Base-by-base conservation (phyloP, 2,888 invertebrate species). In the Dicyrtoma fusca region DNA sequence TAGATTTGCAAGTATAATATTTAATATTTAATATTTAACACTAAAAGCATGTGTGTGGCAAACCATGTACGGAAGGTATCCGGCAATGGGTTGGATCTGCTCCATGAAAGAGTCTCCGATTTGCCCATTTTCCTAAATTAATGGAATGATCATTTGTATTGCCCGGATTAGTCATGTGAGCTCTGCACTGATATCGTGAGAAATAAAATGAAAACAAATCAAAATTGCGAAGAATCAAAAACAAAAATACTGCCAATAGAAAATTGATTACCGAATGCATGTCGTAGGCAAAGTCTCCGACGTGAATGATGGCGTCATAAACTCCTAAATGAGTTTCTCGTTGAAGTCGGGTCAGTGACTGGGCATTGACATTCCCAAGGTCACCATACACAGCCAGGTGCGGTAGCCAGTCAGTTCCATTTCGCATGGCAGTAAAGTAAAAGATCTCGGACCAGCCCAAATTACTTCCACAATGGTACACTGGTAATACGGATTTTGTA, bases 211-310 rank as follows among this genome's bases (percentile, higher is more conserved):
- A 11, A 55, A 5, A 57, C 14, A 17, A 25, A 47, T 17, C 13
- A 3, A 45, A 47, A 21, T 47, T 25, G 2, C 2, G n/a, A n/a
- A 47, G 26, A 21, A 42, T 19, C 42, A 19, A 6, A 42, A 44
- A 17, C n/a, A n/a, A n/a, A n/a, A n/a, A n/a, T n/a, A n/a, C n/a
- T n/a, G n/a, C n/a, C n/a, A n/a, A n/a, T n/a, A n/a, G n/a, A 34
- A 34, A 34, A 5, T 3, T 34, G 3, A 82, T 83, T 83, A 88
- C 88, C 23, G 89, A 85, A 84, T 94, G 86, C 94, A 97, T 92
- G 84, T 97, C 93, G 84, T 97, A 97, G 0, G 95, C 97, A 85
- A 96, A 94, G 86, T 97, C 97, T 0, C 95, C 95, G 53, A 95
- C 92, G 85, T 97, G 97, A 69, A 97, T 87, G 69, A 94, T 88